Evolutionary conservation across 2,888 invertebrate species (phyloP).

Genomic region (Elgonia sp.): DNA sequence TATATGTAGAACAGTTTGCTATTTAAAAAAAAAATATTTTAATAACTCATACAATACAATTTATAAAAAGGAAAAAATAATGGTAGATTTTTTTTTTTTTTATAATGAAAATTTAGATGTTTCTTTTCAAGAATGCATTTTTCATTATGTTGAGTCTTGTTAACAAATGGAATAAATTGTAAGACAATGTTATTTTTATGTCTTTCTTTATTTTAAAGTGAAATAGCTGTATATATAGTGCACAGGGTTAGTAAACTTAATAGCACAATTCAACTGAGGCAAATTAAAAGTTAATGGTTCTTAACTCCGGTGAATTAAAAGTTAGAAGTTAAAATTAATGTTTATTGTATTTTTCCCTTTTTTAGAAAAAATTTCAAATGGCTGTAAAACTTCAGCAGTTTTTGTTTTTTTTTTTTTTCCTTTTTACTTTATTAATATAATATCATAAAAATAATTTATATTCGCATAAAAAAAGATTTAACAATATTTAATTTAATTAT

Average conservation of each 20-base stretch:
- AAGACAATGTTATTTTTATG: neutral
- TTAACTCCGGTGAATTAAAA: constrained; percentile 16
- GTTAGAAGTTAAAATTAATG: constrained; percentile 3
- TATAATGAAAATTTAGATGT: neutral
- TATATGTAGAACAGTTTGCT: neutral
- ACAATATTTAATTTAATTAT: too few species aligned
- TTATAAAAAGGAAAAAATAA: neutral
- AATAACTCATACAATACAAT: neutral
- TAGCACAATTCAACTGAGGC: neutral
- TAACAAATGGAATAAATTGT: neutral
- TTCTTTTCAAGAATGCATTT: neutral
- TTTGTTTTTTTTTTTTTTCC: too few species aligned
- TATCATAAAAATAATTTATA: too few species aligned
- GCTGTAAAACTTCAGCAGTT: neutral
- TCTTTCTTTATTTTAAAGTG: neutral
- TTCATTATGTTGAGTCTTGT: neutral
- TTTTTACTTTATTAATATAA: too few species aligned
- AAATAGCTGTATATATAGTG: neutral
- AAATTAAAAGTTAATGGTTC: constrained; percentile 25
- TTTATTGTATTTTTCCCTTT: neutral
- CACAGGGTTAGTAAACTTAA: neutral
- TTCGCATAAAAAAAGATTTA: too few species aligned
- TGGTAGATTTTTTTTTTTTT: neutral
- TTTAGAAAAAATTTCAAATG: neutral
- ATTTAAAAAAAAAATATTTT: neutral